phyloP scores from a whole-genome alignment of 1,140 invertebrate genomes.

The Drosophila orena region DNA sequence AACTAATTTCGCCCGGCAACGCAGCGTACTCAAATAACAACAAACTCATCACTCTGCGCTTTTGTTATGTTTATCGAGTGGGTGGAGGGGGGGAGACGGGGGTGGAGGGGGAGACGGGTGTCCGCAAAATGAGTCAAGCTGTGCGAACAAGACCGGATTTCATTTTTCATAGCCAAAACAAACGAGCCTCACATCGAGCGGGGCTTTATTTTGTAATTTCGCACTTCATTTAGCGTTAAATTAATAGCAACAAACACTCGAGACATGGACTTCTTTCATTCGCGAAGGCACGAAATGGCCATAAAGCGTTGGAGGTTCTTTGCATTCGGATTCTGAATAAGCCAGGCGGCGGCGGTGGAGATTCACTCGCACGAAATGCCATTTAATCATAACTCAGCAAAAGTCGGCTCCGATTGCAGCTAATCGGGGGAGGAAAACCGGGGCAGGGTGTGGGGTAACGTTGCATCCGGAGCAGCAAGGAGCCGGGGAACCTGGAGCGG shows the following conservation, averaged over 20 bases:
- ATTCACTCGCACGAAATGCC: conserved; percentile 61
- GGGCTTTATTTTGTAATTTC: conserved; percentile 69
- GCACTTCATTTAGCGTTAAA: conserved; percentile 84
- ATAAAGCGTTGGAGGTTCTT: conserved; percentile 43
- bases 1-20: conserved; percentile 41
- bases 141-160: conserved; percentile 48
- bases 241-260: conserved; percentile 65
- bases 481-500: conserved; percentile 4
- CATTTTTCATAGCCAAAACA: conserved; percentile 55
- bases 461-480: not conserved
- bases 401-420: conserved; percentile 59
- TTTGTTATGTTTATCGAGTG: conserved; percentile 39
- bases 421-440: conserved; percentile 9
- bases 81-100: not conserved
- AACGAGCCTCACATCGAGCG: conserved; percentile 44
- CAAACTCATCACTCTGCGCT: conserved; percentile 36
- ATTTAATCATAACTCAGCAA: conserved; percentile 74
- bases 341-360: conserved; percentile 11
- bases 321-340: not conserved
- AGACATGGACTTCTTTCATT: conserved; percentile 49
- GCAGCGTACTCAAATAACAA: conserved; percentile 18
- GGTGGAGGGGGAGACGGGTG: not conserved
- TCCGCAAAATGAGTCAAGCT: conserved; percentile 40
- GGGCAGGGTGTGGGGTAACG: too few relatives aligned
- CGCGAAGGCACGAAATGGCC: conserved; percentile 56